A percentile compares a stretch with the other conserved stretches of the same genome.
phyloP scores from a whole-genome alignment of 2,797 vertebrate genomes.

The Argyrosomus regius region DNA sequence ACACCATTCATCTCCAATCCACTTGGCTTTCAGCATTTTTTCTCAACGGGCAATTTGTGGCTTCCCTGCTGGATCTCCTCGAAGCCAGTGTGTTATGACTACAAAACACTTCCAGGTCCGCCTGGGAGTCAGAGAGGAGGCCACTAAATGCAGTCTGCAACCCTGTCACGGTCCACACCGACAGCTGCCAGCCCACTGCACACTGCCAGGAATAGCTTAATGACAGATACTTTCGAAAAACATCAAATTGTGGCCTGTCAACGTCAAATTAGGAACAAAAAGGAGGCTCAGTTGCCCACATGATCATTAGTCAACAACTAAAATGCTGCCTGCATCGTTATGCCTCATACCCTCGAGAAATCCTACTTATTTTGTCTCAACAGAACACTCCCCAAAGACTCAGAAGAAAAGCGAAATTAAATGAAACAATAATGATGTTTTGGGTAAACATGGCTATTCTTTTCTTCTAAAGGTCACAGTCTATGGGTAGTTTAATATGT shows the following conservation, averaged over 20 bases:
- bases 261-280: constrained; percentile 69
- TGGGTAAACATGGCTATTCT: constrained; percentile 68
- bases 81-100: constrained; percentile 83
- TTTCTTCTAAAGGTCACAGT: constrained; percentile 73
- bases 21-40: constrained; percentile 81
- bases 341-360: constrained; percentile 27
- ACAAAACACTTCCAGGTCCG: constrained; percentile 79
- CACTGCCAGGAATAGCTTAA: constrained; percentile 76
- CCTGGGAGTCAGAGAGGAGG: constrained; percentile 74
- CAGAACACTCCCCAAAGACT: constrained; percentile 31
- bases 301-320: constrained; percentile 71
- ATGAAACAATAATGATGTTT: constrained; percentile 71
- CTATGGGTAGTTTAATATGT: constrained; percentile 66
- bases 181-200: constrained; percentile 75
- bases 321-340: constrained; percentile 43
- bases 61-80: constrained; percentile 79
- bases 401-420: constrained; percentile 55
- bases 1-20: constrained; percentile 85
- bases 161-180: constrained; percentile 71
- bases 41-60: constrained; percentile 85
- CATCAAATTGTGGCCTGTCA: constrained; percentile 73
- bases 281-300: constrained; percentile 52
- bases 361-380: constrained; percentile 54
- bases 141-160: constrained; percentile 80
- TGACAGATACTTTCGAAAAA: constrained; percentile 76